Percentiles rank a stretch among this genome's conserved stretches.
Conservation (phyloP, 1,140 invertebrate genomes). For the Pteromalus puparum region DNA sequence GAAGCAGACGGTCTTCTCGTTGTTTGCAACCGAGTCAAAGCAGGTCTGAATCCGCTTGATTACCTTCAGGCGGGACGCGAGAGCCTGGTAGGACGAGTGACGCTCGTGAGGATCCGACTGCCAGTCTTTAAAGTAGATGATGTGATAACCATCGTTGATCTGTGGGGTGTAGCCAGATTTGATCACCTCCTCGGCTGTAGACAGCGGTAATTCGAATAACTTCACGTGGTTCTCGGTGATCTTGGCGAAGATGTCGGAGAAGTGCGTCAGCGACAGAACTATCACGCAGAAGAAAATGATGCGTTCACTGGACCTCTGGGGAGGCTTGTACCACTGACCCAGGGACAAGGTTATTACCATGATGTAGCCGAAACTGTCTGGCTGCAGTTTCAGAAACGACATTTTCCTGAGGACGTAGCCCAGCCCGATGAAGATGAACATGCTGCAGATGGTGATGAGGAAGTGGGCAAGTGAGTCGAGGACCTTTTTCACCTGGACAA, state of each 20-base stretch:
- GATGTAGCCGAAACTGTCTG: neutral
- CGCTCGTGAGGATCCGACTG: neutral
- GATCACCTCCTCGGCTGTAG: neutral
- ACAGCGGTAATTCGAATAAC: neutral
- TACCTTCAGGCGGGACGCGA: neutral
- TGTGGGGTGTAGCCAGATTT: neutral
- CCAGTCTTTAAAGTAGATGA: slow-evolving; percentile 7
- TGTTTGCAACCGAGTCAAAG: neutral
- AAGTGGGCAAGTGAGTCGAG: neutral
- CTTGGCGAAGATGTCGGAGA: slow-evolving; percentile 23
- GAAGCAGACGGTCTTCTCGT: slow-evolving; percentile 9
- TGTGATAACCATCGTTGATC: slow-evolving; percentile 3
- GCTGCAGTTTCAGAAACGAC: neutral
- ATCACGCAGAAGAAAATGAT: slow-evolving; percentile 22
- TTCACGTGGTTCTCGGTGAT: slow-evolving; percentile 18
- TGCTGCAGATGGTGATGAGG: neutral
- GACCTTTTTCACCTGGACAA: neutral
- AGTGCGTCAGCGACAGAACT: neutral
- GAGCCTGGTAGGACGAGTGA: neutral
- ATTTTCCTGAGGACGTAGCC: neutral
- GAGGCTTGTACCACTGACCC: neutral
- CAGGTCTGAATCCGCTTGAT: neutral
- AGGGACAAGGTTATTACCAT: neutral
- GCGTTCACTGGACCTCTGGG: neutral
- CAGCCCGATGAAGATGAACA: neutral